These are phyloP conservation scores for Trichonephila inaurata DNA, from an alignment of 1,140 invertebrate species.

Conservation along the genomic window DNA sequence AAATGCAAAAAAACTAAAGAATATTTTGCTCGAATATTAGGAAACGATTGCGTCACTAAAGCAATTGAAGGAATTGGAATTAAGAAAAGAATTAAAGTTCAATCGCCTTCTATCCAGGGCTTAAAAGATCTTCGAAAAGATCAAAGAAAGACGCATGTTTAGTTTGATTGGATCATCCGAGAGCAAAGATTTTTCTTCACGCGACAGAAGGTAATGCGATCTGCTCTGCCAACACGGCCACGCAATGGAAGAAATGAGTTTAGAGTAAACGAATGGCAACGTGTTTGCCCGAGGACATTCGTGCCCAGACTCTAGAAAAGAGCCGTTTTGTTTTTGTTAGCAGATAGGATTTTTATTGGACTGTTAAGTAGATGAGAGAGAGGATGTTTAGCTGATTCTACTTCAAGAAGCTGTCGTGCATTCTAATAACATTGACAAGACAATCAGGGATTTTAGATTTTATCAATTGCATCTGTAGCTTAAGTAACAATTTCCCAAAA, in stretches of 20 bases:
- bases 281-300: not conserved
- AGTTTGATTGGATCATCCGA: not conserved
- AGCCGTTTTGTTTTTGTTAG: not conserved
- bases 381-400: not conserved
- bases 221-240: slow-evolving; percentile 16
- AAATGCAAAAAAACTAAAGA: no score
- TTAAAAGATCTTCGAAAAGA: not conserved
- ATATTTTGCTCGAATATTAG: no score
- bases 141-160: not conserved
- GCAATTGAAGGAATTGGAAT: no score
- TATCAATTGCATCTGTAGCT: not conserved
- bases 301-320: not conserved
- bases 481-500: not conserved
- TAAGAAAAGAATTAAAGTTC: no score
- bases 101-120: no score
- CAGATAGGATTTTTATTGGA: not conserved
- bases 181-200: not conserved
- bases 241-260: not conserved
- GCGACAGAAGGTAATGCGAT: not conserved
- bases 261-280: not conserved
- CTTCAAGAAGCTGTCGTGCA: not conserved
- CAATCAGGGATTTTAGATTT: not conserved
- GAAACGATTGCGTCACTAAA: no score
- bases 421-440: not conserved
- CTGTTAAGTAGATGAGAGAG: not conserved